Evolutionary conservation across 2,888 invertebrate species (phyloP), one percentile per base, ranked within the genome.

Genomic region (Hydrotaea diabolus): DNA sequence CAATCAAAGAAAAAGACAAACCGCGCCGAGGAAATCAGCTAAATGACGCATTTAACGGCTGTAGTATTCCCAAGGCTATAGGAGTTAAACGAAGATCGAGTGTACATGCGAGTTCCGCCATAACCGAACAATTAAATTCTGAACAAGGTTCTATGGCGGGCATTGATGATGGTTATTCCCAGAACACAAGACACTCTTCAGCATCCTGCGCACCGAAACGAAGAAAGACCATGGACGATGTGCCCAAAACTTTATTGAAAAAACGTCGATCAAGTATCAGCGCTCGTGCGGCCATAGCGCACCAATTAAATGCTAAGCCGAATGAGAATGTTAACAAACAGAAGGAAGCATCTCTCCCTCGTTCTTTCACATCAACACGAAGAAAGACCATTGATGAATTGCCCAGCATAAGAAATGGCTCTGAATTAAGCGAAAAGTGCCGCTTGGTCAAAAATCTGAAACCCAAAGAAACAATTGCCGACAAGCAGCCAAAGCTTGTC

Each of bases 101-200:
- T 69, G 66, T 86, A 0, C 75, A 73, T 36, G 87, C 86, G 8
- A 84, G 83, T 9, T 59, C 73, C 8, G 80, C 85, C 3, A 87
- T 87, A 53, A 17, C 79, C 0, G 57, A 75, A 13, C 86, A 86
- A 79, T 69, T 87, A 69, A 74, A 49, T 19, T 17, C 66, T 9
- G 17, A 55, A 15, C 43, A 15, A 3, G 2, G 43, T 43, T 15
- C 13, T 43, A 2, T 46, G 39, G 26, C 17, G 80, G 13, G 74
- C n/a, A n/a, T 17, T 4, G 59, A 26, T 4, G 64, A 36, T 15
- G 55, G 39, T 39, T 39, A 15, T 21, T 43, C 19, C 15, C 19
- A 39, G 7, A 15, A 23, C 5, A 19, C 26, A n/a, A 15, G 7
- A 2, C 49, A 49, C 8, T 4, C 49, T n/a, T 1, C 49, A n/a